A percentile compares a stretch with the other conserved stretches of the same genome.
Evolutionary conservation across 1,140 invertebrate species (phyloP).

Genomic region (Andricus grossulariae): DNA sequence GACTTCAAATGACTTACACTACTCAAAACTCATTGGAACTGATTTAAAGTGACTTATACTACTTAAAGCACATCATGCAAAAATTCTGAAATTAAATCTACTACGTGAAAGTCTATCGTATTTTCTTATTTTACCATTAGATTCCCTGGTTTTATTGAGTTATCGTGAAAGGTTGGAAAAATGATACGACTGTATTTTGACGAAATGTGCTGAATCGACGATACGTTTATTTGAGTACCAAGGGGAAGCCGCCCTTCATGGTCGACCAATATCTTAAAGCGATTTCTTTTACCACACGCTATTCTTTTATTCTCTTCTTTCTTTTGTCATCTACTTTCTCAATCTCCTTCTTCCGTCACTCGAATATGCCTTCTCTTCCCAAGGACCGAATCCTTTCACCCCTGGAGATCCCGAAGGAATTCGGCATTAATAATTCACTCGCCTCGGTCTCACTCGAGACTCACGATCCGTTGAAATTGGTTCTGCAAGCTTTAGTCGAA

Average conservation of each 20-base stretch:
- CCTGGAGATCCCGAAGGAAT: slow-evolving; percentile 44
- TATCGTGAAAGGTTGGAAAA: background rate
- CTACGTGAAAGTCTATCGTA: background rate
- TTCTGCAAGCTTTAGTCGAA: slow-evolving; percentile 22
- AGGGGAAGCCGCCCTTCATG: slow-evolving; percentile 37
- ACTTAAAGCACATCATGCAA: too few species aligned
- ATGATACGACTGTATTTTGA: background rate
- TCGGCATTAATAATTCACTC: slow-evolving; percentile 59
- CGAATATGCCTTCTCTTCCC: slow-evolving; percentile 15
- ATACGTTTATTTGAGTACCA: slow-evolving; percentile 31
- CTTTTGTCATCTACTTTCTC: slow-evolving; percentile 38
- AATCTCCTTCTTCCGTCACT: slow-evolving; percentile 23
- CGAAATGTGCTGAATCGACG: slow-evolving; percentile 16
- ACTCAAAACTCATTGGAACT: too few species aligned
- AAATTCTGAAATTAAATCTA: too few species aligned
- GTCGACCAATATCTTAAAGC: slow-evolving; percentile 50
- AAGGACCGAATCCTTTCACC: slow-evolving; percentile 34
- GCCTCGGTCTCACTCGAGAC: slow-evolving; percentile 32
- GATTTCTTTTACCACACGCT: slow-evolving; percentile 37
- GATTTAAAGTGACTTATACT: too few species aligned
- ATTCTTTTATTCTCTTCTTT: slow-evolving; percentile 20
- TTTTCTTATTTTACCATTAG: background rate
- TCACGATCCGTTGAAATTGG: slow-evolving; percentile 42
- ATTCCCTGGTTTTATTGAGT: background rate
- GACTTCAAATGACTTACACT: too few species aligned